Evolutionary conservation across 2,113 vertebrate genomes (phyloP).

Genomic region (Eclectus roratus): DNA sequence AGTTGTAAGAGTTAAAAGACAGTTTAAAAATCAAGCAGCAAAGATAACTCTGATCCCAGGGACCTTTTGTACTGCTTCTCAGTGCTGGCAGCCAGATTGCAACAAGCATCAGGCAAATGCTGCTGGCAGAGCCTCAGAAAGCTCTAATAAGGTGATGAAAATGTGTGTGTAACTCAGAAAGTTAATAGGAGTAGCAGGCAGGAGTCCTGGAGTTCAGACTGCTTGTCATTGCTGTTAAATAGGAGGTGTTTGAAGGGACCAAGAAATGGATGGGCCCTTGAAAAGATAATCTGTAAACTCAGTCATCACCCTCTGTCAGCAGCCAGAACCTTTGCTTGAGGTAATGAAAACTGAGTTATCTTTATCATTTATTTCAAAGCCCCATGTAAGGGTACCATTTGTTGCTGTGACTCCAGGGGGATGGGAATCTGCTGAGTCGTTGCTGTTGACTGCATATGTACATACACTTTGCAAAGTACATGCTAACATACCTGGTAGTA

Average conservation of each 20-base stretch:
- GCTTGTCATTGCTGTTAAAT: neutral
- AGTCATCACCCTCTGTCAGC: neutral
- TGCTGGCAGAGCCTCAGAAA: accelerated
- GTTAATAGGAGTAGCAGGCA: neutral
- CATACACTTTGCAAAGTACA: neutral
- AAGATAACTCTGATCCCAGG: neutral
- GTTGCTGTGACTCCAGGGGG: neutral
- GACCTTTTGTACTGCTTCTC: neutral
- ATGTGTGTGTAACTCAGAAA: accelerated
- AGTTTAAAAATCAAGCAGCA: neutral
- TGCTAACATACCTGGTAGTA: neutral
- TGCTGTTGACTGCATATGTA: neutral
- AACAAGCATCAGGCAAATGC: neutral
- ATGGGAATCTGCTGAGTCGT: neutral
- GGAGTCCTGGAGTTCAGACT: neutral
- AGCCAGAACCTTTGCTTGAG: neutral
- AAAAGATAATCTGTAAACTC: neutral
- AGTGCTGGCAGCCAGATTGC: accelerated
- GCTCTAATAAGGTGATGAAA: neutral
- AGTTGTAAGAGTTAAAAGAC: neutral
- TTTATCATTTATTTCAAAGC: neutral
- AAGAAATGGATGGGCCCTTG: neutral
- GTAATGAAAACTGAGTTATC: neutral
- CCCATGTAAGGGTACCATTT: accelerated
- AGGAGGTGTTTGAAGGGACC: neutral